phyloP scores from a whole-genome alignment of 2,797 vertebrate species.

The Natrix natrix region DNA sequence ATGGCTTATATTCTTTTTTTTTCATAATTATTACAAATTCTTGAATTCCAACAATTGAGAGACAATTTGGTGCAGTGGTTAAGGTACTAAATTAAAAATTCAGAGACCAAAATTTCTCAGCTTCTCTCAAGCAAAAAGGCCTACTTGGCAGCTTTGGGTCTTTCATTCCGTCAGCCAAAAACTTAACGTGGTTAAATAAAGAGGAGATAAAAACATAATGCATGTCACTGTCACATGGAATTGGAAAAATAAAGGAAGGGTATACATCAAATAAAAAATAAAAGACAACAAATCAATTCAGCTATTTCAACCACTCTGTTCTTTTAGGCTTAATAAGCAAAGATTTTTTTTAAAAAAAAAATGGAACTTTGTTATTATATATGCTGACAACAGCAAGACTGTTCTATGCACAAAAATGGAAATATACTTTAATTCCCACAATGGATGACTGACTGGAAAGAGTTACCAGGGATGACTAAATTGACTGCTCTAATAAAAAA shows the following conservation, averaged over 20 bases:
- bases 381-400: background rate
- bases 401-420: background rate
- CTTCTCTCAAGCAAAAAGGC: background rate
- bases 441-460: background rate
- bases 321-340: background rate
- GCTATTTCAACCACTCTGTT: background rate
- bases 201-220: background rate
- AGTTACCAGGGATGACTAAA: background rate
- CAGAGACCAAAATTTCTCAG: background rate
- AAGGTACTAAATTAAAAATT: background rate
- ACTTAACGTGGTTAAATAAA: background rate
- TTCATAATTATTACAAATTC: background rate
- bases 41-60: background rate
- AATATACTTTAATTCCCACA: background rate
- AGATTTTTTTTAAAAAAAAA: background rate
- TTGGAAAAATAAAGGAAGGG: background rate
- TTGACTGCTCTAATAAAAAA: background rate
- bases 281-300: background rate
- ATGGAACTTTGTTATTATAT: background rate
- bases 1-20: background rate
- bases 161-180: background rate
- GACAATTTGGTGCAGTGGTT: background rate
- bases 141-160: background rate
- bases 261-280: background rate
- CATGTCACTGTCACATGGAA: background rate